phyloP scores from a whole-genome alignment of 64 coral and sea anemone genomes.

The Cladopsammia gracilis region DNA sequence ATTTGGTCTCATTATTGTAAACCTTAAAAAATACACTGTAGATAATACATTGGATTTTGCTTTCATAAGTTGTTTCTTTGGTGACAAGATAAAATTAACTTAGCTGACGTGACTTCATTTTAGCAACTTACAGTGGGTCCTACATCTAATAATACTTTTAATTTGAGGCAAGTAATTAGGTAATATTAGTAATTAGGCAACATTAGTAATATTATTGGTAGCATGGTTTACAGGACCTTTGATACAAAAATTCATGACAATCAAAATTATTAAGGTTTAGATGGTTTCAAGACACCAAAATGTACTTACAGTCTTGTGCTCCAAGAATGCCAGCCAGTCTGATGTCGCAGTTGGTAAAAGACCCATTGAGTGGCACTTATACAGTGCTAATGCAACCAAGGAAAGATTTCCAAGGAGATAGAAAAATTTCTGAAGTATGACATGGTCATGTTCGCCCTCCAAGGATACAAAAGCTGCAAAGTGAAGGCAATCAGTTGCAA shows the following conservation, averaged over 20 bases:
- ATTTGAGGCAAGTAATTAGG: no score
- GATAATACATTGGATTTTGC: no score
- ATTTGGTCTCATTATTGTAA: no score
- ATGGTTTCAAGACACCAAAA: not conserved
- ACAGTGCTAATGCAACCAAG: slow-evolving; percentile 87
- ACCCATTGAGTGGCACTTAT: slow-evolving; percentile 99
- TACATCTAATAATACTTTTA: no score
- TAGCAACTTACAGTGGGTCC: no score
- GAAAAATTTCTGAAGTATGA: slow-evolving; percentile 80
- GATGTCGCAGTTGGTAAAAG: slow-evolving; percentile 96
- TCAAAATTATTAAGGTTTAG: not conserved
- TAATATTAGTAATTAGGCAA: no score
- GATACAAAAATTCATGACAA: not conserved
- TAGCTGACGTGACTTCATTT: no score
- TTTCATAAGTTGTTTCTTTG: no score
- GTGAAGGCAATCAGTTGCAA: not conserved
- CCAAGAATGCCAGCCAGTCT: slow-evolving; percentile 99
- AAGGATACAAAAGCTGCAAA: slow-evolving; percentile 93
- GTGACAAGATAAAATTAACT: no score
- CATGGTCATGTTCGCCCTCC: slow-evolving; percentile 96
- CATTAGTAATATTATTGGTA: no score
- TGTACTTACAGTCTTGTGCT: slow-evolving; percentile 84
- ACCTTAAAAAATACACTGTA: no score
- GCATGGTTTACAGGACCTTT: no score
- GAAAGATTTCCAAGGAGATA: slow-evolving; percentile 95